Evolutionary conservation across 1,140 invertebrate species (phyloP).

Genomic region (Drosophila mojavensis): DNA sequence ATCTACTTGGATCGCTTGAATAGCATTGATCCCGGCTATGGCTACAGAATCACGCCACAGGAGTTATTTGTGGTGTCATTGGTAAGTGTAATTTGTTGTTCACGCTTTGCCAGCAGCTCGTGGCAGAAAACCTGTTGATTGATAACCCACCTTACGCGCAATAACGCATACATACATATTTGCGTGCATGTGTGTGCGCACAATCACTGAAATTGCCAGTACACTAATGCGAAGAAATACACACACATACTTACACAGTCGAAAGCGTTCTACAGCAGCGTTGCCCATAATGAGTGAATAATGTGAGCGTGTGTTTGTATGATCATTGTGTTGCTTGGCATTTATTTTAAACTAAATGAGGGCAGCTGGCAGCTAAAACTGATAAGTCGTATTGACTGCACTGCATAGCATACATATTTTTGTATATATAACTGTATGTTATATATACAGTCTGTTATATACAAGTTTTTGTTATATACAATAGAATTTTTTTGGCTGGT

Average conservation of each 20-base stretch:
- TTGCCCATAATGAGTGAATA: conserved; percentile 4
- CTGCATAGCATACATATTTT: too few species aligned
- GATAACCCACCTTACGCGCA: conserved; percentile 40
- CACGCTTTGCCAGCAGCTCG: conserved; percentile 4
- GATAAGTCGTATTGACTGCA: not conserved
- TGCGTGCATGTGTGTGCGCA: not conserved
- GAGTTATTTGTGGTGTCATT: conserved; percentile 96
- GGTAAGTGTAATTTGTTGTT: conserved; percentile 86
- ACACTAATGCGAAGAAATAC: not conserved
- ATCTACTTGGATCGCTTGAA: conserved; percentile 95
- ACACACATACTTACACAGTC: conserved; percentile 1
- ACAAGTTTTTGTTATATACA: too few species aligned
- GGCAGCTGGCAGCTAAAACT: conserved; percentile 5
- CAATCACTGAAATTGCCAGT: not conserved
- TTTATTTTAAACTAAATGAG: conserved; percentile 18
- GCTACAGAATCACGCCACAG: conserved; percentile 91
- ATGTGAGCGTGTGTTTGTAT: conserved; percentile 5
- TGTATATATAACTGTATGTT: too few species aligned
- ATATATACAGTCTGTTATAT: too few species aligned
- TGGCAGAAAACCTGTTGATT: conserved; percentile 62
- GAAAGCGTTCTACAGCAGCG: conserved; percentile 6
- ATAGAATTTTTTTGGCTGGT: too few species aligned
- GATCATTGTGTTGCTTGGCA: conserved; percentile 1
- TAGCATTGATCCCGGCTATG: conserved; percentile 91
- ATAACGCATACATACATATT: conserved; percentile 23